Evolutionary conservation across 2,113 vertebrate genomes (phyloP), one percentile per base, ranked within the genome.

Genomic region (Pomatorhinus ruficollis): DNA sequence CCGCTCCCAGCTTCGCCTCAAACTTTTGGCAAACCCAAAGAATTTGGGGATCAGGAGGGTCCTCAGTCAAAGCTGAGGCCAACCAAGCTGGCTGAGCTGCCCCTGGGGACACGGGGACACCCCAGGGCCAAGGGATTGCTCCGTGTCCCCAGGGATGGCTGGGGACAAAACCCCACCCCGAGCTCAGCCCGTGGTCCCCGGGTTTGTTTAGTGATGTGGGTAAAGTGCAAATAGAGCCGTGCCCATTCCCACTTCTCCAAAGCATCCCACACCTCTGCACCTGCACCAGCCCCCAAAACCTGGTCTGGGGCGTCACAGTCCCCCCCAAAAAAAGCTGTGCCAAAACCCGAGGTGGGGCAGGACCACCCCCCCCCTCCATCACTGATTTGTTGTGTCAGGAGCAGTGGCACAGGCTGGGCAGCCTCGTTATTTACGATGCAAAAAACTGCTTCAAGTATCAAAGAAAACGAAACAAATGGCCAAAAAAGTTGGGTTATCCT

Each of bases 381-480:
- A 3, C 1, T 0, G 70, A 31, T 35, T 6, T 11, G 33, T 14
- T n/a, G 56, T 21, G 74, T 82, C 76, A 45, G 81, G 87, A 87
- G 91, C 75, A 31, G 69, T 9, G 81, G 88, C 56, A 59, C 70
- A 54, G 82, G 61, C 60, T 7, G 42, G 94, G 22, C 87, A 93
- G 88, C 72, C 86, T 70, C 37, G 52, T 85, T 30, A 93, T 15
- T 30, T 5, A 68, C 33, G 50, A 96, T 40, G 80, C 93, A 70
- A 94, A 95, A 88, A 88, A 69, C 83, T 37, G 89, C 92, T 97
- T 97, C 97, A 96, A 96, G 93, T 96, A 96, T 95, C 31, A 12
- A 76, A 95, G 92, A 94, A 94, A 93, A 87, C 52, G 25, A 68
- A 90, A 90, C 39, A 87, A 89, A 84, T 6, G 81, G 95, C 93